A percentile compares a stretch with the other conserved stretches of the same genome.
phyloP scores from a whole-genome alignment of 2,888 invertebrate species.

The Harpalus rufipes region DNA sequence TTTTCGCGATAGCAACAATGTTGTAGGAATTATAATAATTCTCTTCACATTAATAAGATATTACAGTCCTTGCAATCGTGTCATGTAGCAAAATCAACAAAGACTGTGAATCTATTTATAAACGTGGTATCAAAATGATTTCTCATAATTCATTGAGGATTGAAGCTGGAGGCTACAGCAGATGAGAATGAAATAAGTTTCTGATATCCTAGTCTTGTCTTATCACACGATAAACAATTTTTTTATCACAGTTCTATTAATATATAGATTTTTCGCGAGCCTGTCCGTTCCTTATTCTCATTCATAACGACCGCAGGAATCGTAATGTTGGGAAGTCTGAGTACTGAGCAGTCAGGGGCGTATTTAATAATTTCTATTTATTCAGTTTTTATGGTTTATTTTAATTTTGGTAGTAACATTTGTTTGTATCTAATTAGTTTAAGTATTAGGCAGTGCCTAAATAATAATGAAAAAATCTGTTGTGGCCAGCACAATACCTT shows the following conservation, averaged over 20 bases:
- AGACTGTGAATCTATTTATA: constrained; percentile 47
- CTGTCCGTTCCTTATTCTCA: constrained; percentile 34
- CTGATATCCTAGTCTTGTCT: constrained; percentile 37
- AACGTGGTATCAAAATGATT: constrained; percentile 26
- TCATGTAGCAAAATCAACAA: constrained; percentile 42
- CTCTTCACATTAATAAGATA: not conserved
- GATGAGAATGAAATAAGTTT: constrained; percentile 37
- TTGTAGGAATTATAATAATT: not conserved
- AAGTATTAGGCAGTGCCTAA: no score
- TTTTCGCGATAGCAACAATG: constrained; percentile 12
- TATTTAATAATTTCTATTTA: not conserved
- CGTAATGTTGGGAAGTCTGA: not conserved
- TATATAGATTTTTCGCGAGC: constrained; percentile 44
- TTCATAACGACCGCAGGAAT: constrained; percentile 10
- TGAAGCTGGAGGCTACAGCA: constrained; percentile 12
- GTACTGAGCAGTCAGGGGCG: not conserved
- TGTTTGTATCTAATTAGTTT: no score
- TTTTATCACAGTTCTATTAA: constrained; percentile 45
- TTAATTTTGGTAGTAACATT: no score
- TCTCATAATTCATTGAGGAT: constrained; percentile 42
- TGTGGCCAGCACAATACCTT: no score
- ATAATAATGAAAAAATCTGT: no score
- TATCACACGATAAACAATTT: constrained; percentile 34
- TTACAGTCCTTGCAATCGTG: constrained; percentile 9
- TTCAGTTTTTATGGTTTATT: no score